A percentile compares a stretch with the other conserved stretches of the same genome.
These are phyloP conservation scores for Platyura marginata DNA, from an alignment of 1,140 invertebrate species.

Conservation along the genomic window DNA sequence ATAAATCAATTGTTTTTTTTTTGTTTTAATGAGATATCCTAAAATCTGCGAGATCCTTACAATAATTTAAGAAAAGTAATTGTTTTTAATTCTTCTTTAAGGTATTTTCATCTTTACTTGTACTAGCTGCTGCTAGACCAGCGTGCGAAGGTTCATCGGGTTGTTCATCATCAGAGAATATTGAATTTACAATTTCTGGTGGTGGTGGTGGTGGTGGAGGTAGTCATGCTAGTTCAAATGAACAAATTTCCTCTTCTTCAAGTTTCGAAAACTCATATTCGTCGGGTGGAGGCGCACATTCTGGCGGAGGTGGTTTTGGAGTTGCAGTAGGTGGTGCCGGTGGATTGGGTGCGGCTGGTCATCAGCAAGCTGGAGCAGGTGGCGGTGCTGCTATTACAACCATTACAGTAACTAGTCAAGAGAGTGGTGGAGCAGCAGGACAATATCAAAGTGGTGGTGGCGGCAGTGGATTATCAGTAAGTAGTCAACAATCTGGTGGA, in stretches of 20 bases:
- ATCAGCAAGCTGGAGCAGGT: background rate
- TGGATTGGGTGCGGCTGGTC: background rate
- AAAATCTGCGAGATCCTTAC: no score
- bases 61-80: no score
- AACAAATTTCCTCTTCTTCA: background rate
- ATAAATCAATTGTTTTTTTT: no score
- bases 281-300: background rate
- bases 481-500: background rate
- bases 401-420: background rate
- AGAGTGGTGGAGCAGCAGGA: background rate
- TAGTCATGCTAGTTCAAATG: no score
- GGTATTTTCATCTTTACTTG: background rate
- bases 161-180: background rate
- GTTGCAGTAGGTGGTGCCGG: background rate
- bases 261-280: background rate
- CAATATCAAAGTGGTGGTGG: background rate
- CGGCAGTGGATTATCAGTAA: background rate
- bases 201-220: background rate
- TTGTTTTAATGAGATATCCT: no score
- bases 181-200: background rate
- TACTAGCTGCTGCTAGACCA: background rate
- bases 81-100: no score
- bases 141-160: background rate
- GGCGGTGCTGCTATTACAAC: background rate
- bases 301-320: background rate